Conservation (phyloP, 1,140 invertebrate species). For the Cylas formicarius region DNA sequence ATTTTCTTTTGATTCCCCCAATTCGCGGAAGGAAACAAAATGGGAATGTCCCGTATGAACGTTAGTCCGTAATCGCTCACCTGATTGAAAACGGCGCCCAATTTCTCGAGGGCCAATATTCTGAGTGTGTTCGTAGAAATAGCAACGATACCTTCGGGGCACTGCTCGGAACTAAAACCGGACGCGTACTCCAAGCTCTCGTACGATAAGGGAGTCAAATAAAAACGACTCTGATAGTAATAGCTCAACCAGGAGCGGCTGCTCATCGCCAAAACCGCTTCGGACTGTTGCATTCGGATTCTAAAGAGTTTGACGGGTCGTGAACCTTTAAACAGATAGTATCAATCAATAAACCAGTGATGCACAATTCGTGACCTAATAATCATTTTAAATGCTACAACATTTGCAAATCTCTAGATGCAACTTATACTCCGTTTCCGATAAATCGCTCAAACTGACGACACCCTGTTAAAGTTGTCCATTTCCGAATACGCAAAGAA, state of each 20-base stretch:
- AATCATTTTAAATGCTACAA: too few relatives aligned
- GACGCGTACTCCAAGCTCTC: conserved; percentile 96
- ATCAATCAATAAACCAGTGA: too few relatives aligned
- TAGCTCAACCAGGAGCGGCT: conserved; percentile 98
- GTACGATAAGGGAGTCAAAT: conserved; percentile 92
- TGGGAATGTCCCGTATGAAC: conserved; percentile 1
- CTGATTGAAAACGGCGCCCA: conserved; percentile 98
- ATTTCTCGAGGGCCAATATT: conserved; percentile 96
- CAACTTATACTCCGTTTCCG: too few relatives aligned
- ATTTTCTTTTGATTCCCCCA: conserved; percentile 5
- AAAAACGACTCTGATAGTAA: conserved; percentile 95
- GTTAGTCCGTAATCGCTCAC: conserved; percentile 1
- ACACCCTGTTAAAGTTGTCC: too few relatives aligned
- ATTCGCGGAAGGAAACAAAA: conserved; percentile 3
- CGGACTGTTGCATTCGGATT: conserved; percentile 89
- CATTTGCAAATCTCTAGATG: too few relatives aligned
- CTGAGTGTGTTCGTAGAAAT: conserved; percentile 96
- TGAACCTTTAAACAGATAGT: too few relatives aligned
- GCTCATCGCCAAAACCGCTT: conserved; percentile 96
- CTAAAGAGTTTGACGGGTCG: conserved; percentile 38
- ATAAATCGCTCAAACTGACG: too few relatives aligned
- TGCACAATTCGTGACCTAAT: too few relatives aligned
- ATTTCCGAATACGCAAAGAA: too few relatives aligned
- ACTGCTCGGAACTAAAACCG: conserved; percentile 97
- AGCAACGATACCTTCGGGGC: conserved; percentile 96